These are phyloP conservation scores for Monomorium pharaonis DNA, from an alignment of 1,140 invertebrate species.

Conservation along the genomic window DNA sequence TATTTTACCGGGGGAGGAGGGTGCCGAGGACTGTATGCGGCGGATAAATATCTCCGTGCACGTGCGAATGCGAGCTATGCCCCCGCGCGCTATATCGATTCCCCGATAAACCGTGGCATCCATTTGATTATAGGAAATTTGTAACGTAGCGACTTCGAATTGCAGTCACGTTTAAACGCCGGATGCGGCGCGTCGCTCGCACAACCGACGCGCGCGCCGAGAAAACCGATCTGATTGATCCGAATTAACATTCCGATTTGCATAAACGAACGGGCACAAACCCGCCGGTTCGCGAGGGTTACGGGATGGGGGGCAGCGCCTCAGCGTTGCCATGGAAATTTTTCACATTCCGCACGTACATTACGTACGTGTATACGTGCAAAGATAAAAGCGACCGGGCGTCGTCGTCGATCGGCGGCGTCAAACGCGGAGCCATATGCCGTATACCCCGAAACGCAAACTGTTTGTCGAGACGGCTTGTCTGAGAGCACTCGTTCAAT, in stretches of 20 bases:
- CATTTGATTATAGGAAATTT: constrained; percentile 54
- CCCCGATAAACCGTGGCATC: constrained; percentile 48
- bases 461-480: background rate
- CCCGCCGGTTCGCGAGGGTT: background rate
- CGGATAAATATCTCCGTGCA: constrained; percentile 52
- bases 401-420: background rate
- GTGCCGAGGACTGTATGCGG: background rate
- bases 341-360: background rate
- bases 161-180: constrained; percentile 54
- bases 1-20: constrained; percentile 6
- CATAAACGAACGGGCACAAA: constrained; percentile 41
- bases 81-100: constrained; percentile 37
- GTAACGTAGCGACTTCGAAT: constrained; percentile 36
- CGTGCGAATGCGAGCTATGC: constrained; percentile 63
- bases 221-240: constrained; percentile 57
- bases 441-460: background rate
- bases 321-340: constrained; percentile 25
- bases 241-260: constrained; percentile 55
- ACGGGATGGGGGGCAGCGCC: no score
- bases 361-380: no score
- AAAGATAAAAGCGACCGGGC: background rate
- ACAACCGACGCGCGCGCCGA: constrained; percentile 32
- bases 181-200: constrained; percentile 20
- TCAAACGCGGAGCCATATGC: background rate
- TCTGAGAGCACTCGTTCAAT: constrained; percentile 6